Evolutionary conservation across 2,113 vertebrate genomes (phyloP), one percentile per base, ranked within the genome.

Genomic region (Macrotus californicus): DNA sequence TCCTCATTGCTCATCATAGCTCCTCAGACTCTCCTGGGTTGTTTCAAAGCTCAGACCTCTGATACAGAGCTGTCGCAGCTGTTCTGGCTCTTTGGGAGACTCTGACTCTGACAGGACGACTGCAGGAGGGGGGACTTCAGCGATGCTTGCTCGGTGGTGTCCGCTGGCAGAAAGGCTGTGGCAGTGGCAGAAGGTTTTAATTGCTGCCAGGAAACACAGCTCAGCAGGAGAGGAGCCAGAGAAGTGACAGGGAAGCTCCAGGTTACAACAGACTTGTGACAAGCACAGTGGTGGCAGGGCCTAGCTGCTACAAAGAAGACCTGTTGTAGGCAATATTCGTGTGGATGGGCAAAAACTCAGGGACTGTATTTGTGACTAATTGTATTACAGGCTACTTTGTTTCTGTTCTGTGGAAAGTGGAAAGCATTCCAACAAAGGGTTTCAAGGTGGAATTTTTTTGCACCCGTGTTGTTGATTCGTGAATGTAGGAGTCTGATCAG

Each of bases 221-320:
- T 99, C 99, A 99, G 97, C 96, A 93, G 98, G 98, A 98, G 98
- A 99, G 99, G 98, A 98, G 98, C 98, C 98, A 98, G 98, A 98
- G 98, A 98, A 98, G 96, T 98, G 98, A 99, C 98, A 99, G 98
- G 98, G 98, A 98, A 99, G 98, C 99, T 98, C 98, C 98, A 99
- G 99, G 99, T 99, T 98, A 98, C 99, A 97, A 98, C 98, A 99
- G 98, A 84, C 66, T 98, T 99, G 98, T 98, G 98, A 97, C 98
- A 98, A 98, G 92, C 96, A 98, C 98, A 98, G 98, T 98, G 98
- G 98, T 98, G 98, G 98, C 76, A 81, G 18, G 46, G 31, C 18
- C 5, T 21, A 22, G 48, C 75, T n/a, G 18, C 46, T 77, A 7
- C 75, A 77, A 6, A n/a, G 75, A 13, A 76, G 39, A 52, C 75